Percentiles rank a stretch among this genome's conserved stretches.
phyloP scores from a whole-genome alignment of 2,113 vertebrate genomes.

The Melanotaenia duboulayi region DNA sequence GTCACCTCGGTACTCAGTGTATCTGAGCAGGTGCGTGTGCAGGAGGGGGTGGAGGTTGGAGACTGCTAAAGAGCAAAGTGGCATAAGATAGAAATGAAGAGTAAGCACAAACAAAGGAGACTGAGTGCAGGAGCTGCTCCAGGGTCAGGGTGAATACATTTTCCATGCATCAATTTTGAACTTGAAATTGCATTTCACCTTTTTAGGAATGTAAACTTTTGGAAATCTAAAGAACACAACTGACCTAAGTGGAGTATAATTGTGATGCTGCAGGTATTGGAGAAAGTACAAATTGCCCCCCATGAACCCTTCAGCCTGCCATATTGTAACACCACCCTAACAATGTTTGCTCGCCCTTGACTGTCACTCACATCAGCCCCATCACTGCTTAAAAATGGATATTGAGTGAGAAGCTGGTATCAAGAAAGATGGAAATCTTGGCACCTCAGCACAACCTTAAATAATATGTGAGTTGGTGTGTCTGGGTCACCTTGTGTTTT shows the following conservation, averaged over 20 bases:
- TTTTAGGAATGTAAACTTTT: slow-evolving; percentile 1
- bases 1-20: slow-evolving; percentile 52
- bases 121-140: neutral
- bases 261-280: neutral
- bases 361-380: slow-evolving; percentile 40
- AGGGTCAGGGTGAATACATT: slow-evolving; percentile 25
- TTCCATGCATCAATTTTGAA: slow-evolving; percentile 1
- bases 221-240: neutral
- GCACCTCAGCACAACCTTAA: slow-evolving; percentile 23
- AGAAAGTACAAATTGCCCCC: neutral
- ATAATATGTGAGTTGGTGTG: slow-evolving; percentile 4
- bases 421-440: neutral
- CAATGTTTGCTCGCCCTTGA: slow-evolving; percentile 8
- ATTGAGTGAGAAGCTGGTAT: slow-evolving; percentile 11
- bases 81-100: slow-evolving; percentile 54
- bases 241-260: neutral
- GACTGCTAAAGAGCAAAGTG: neutral
- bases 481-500: slow-evolving; percentile 53
- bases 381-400: slow-evolving; percentile 43
- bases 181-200: slow-evolving; percentile 4
- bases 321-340: slow-evolving; percentile 34
- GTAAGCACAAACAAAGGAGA: slow-evolving; percentile 63
- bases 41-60: neutral
- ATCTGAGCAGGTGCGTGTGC: slow-evolving; percentile 33
- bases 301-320: slow-evolving; percentile 3